These are phyloP conservation scores for Lates calcarifer DNA, from an alignment of 2,113 vertebrate genomes.

Conservation along the genomic window DNA sequence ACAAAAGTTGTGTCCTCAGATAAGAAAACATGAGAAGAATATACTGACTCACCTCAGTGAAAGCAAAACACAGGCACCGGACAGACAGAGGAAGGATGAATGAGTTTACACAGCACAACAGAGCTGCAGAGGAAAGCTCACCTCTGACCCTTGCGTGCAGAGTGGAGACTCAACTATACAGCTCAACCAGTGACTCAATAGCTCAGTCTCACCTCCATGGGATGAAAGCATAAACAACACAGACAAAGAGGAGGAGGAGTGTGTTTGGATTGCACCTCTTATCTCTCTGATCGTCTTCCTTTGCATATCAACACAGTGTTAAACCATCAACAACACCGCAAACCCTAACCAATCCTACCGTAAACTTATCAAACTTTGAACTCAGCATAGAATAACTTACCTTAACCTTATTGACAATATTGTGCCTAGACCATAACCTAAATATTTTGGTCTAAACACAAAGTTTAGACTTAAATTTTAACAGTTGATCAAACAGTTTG, in stretches of 20 bases:
- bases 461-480: too few relatives aligned
- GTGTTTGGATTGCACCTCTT: conserved; percentile 23
- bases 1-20: too few relatives aligned
- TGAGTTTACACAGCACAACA: not conserved
- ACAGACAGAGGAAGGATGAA: conserved; percentile 42
- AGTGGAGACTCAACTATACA: not conserved
- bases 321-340: not conserved
- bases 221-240: not conserved
- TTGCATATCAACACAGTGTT: conserved; percentile 13
- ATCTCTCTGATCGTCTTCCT: conserved; percentile 20
- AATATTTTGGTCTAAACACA: not conserved
- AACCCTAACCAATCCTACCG: rapidly evolving
- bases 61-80: conserved; percentile 8
- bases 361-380: not conserved
- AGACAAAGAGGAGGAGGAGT: conserved; percentile 41
- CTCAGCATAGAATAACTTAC: not conserved
- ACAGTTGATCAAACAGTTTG: not conserved
- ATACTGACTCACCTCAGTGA: conserved; percentile 59
- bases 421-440: not conserved
- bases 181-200: conserved; percentile 40
- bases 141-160: conserved; percentile 45
- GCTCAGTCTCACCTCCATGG: conserved; percentile 47
- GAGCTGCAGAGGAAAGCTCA: conserved; percentile 50
- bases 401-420: not conserved
- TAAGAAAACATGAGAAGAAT: not conserved